Base-by-base conservation (phyloP, 2,113 vertebrate genomes). In the Xyrauchen texanus region DNA sequence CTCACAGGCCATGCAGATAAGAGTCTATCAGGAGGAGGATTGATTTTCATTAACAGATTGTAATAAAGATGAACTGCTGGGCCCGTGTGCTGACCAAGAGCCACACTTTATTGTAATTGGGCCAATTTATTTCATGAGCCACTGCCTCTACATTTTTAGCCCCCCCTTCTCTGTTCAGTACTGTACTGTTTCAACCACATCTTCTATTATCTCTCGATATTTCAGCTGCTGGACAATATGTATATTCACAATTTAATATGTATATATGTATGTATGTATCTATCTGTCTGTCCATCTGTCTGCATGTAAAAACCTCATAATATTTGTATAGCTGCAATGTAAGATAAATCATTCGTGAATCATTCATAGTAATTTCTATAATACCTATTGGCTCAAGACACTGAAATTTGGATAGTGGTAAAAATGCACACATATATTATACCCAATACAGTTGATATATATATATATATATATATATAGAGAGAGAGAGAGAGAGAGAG, bases 11-110 rank as follows among this genome's bases (percentile, higher is more conserved):
- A 76, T 85, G 90, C 85, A 92, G 93, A 93, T 94, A 94, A 94
- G 92, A 93, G 92, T 93, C 92, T 93, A 94, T 94, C 93, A 94
- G 91, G 91, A 93, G 88, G 89, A 87, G 93, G 92, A 94, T 94
- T 93, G 92, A 93, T 94, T 94, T 94, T 93, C 93, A 94, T 94
- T 93, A 93, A 93, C 91, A 91, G 91, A 94, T 93, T 91, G 91
- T 93, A 93, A 94, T 93, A 94, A 94, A 93, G 93, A 94, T 93
- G 92, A 93, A 94, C 91, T 92, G 87, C 93, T 89, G 84, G 86
- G 88, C 83, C 88, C 57, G 86, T 83, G 85, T 86, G 77, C 92
- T 92, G 92, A 93, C 93, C 93, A 93, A 88, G 89, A 93, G 91
- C 90, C 91, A 92, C 92, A 92, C 91, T 93, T 91, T 93, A 92